phyloP scores from a whole-genome alignment of 2,797 vertebrate genomes.

The Furcifer pardalis region DNA sequence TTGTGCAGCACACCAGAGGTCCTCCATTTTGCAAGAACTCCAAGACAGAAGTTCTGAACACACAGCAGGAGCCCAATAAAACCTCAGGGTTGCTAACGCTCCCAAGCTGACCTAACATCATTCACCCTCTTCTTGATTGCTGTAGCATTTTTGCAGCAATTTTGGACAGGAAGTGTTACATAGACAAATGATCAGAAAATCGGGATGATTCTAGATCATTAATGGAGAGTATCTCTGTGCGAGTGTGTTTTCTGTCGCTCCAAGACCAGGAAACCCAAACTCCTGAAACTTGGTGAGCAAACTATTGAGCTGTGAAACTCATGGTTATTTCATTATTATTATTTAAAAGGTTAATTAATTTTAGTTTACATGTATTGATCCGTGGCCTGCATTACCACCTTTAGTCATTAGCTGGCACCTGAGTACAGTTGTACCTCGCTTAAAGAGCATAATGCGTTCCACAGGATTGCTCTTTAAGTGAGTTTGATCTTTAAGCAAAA shows the following conservation, averaged over 20 bases:
- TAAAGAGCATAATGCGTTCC: too few relatives aligned
- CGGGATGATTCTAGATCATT: not conserved
- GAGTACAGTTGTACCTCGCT: too few relatives aligned
- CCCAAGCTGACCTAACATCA: not conserved
- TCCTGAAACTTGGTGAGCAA: not conserved
- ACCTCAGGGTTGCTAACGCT: not conserved
- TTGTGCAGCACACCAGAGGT: not conserved
- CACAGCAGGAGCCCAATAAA: not conserved
- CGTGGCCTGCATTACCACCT: not conserved
- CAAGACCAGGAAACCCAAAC: not conserved
- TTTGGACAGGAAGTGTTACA: not conserved
- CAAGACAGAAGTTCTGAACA: not conserved
- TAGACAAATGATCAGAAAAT: not conserved
- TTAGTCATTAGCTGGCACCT: not conserved
- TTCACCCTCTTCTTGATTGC: not conserved
- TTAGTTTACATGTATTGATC: not conserved
- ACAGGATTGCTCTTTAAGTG: too few relatives aligned
- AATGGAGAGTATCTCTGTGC: not conserved
- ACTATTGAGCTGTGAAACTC: not conserved
- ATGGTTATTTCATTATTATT: too few relatives aligned
- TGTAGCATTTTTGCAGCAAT: not conserved
- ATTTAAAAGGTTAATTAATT: not conserved
- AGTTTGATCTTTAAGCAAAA: too few relatives aligned
- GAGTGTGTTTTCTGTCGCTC: not conserved
- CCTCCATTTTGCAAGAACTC: not conserved